A percentile compares a stretch with the other conserved stretches of the same genome.
These are phyloP conservation scores for Acanthornis magna DNA, from an alignment of 2,797 vertebrate genomes.

Conservation along the genomic window DNA sequence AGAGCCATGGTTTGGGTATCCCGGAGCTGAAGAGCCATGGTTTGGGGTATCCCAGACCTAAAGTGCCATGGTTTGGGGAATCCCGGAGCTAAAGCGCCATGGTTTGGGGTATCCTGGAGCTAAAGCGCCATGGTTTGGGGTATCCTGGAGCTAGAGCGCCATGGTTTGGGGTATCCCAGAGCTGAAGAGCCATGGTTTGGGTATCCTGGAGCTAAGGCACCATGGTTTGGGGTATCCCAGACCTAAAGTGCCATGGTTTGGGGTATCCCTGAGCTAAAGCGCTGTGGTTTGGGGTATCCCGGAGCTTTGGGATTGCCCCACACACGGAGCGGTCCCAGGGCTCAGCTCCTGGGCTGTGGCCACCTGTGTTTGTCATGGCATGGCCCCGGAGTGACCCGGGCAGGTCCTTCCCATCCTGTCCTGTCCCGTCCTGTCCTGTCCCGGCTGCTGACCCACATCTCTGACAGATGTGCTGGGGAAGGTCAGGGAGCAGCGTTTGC, in stretches of 20 bases:
- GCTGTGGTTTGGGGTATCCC: not conserved
- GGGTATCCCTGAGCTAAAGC: too few relatives aligned
- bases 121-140: too few relatives aligned
- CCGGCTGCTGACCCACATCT: not conserved
- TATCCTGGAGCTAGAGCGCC: too few relatives aligned
- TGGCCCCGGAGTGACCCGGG: not conserved
- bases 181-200: too few relatives aligned
- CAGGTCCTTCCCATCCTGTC: conserved; percentile 24
- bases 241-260: too few relatives aligned
- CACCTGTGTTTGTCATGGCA: not conserved
- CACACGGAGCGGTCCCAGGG: not conserved
- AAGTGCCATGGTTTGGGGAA: too few relatives aligned
- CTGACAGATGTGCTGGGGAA: conserved; percentile 13
- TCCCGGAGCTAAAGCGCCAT: too few relatives aligned
- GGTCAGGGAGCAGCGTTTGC: conserved; percentile 29
- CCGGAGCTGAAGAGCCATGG: accelerated
- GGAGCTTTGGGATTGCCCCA: accelerated
- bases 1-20: too few relatives aligned
- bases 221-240: too few relatives aligned
- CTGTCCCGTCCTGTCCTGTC: not conserved
- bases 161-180: too few relatives aligned
- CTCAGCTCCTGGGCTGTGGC: not conserved
- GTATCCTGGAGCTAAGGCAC: too few relatives aligned
- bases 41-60: not conserved
- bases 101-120: too few relatives aligned